These are phyloP conservation scores for Taxidea taxus DNA, from an alignment of 2,113 vertebrate species.

Conservation along the genomic window DNA sequence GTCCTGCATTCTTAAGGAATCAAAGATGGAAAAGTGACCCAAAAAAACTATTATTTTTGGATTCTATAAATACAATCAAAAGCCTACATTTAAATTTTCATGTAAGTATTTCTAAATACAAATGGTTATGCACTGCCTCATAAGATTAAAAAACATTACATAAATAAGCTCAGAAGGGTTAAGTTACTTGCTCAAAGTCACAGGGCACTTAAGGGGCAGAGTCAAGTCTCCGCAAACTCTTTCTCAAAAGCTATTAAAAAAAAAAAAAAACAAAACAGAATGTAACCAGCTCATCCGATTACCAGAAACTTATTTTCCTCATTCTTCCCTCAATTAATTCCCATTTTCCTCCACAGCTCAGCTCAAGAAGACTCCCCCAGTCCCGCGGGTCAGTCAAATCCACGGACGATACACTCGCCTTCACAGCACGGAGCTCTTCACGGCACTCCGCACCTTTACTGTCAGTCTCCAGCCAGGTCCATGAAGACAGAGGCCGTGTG, in stretches of 20 bases:
- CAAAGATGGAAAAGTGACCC: neutral
- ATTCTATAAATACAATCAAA: conserved; percentile 19
- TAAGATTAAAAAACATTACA: neutral
- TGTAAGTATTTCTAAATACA: neutral
- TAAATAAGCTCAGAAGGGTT: neutral
- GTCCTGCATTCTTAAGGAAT: neutral
- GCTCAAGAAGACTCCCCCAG: neutral
- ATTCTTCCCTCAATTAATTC: neutral
- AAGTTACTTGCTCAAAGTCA: neutral
- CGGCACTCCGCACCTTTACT: neutral
- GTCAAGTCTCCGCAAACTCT: neutral
- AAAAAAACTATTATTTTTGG: neutral
- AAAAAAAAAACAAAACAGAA: neutral
- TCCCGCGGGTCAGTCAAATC: neutral
- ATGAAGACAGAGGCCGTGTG: neutral
- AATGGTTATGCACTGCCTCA: neutral
- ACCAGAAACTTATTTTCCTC: neutral
- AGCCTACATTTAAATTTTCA: neutral
- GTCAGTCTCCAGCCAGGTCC: neutral
- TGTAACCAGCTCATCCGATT: neutral
- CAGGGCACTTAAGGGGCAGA: neutral
- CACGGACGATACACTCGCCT: neutral
- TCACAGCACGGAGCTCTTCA: neutral
- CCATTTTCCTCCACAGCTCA: neutral
- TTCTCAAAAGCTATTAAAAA: neutral